Conservation (phyloP, 1,140 invertebrate genomes). For the Ptiloglossa arizonensis region DNA sequence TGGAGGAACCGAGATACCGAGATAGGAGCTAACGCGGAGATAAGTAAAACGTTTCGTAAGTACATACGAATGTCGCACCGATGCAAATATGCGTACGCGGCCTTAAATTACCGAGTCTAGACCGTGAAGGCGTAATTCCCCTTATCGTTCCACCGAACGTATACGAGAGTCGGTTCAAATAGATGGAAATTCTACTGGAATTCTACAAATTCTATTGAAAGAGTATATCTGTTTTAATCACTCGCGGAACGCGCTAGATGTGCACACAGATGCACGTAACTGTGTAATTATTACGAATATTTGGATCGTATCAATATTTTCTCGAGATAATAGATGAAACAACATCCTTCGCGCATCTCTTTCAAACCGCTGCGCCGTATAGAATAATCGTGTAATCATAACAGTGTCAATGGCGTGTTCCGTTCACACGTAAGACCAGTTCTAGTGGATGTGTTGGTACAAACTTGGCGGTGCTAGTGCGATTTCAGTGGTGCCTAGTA, state of each 20-base stretch:
- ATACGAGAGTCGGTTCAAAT: neutral
- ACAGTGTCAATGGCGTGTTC: too few species aligned
- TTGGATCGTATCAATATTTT: constrained; percentile 18
- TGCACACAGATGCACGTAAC: neutral
- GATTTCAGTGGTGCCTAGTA: too few species aligned
- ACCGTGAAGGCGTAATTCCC: neutral
- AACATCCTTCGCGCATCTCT: too few species aligned
- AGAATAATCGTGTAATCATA: too few species aligned
- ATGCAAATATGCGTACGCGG: neutral
- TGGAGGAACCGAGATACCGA: constrained; percentile 8
- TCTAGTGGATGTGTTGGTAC: too few species aligned
- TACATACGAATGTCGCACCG: constrained; percentile 1
- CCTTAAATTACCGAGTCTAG: constrained; percentile 14
- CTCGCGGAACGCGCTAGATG: neutral
- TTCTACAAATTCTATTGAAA: too few species aligned
- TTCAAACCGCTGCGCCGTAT: too few species aligned
- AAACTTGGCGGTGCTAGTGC: too few species aligned
- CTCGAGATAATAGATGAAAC: constrained; percentile 10
- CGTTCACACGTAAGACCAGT: too few species aligned
- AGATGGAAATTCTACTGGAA: neutral
- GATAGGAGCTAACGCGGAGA: constrained; percentile 26
- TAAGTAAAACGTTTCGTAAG: constrained; percentile 38
- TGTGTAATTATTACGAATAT: constrained; percentile 13
- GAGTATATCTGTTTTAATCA: neutral
- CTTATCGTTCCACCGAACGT: neutral